A percentile compares a stretch with the other conserved stretches of the same genome.
These are phyloP conservation scores for Microchrysa polita DNA, from an alignment of 2,888 invertebrate species.

Conservation along the genomic window DNA sequence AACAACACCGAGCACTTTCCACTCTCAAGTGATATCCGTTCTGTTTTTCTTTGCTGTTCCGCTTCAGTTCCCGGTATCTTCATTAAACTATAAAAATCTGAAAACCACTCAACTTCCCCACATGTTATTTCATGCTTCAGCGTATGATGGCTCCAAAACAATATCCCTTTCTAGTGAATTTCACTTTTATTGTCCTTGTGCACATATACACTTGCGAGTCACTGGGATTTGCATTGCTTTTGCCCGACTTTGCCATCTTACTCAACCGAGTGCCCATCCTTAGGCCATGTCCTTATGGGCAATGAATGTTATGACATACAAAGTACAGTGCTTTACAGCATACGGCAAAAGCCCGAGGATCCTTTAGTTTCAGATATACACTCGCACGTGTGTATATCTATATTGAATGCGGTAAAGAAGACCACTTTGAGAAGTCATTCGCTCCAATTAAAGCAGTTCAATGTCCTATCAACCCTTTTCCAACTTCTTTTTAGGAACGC, in stretches of 20 bases:
- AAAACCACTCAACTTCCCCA: constrained; percentile 5
- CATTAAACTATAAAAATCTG: constrained; percentile 23
- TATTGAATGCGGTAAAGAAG: background rate
- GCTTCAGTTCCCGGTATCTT: background rate
- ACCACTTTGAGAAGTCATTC: constrained; percentile 38
- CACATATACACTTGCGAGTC: background rate
- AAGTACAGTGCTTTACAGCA: background rate
- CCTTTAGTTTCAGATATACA: constrained; percentile 4
- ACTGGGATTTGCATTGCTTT: background rate
- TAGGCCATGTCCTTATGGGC: background rate
- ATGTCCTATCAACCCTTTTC: constrained; percentile 29
- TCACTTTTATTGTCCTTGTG: constrained; percentile 37
- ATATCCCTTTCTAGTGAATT: constrained; percentile 23
- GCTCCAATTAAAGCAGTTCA: constrained; percentile 39
- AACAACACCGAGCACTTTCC: no score
- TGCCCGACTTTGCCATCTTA: background rate
- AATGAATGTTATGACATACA: background rate
- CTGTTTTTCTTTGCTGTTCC: no score
- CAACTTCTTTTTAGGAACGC: constrained; percentile 2
- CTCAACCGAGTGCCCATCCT: background rate
- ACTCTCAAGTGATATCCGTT: no score
- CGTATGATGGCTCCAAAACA: constrained; percentile 10
- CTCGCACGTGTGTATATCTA: background rate
- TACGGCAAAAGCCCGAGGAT: background rate
- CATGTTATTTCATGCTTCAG: constrained; percentile 14